Percentiles rank a stretch among this genome's conserved stretches.
Conservation (phyloP, 2,888 invertebrate genomes). For the Acanthosepion esculentum region DNA sequence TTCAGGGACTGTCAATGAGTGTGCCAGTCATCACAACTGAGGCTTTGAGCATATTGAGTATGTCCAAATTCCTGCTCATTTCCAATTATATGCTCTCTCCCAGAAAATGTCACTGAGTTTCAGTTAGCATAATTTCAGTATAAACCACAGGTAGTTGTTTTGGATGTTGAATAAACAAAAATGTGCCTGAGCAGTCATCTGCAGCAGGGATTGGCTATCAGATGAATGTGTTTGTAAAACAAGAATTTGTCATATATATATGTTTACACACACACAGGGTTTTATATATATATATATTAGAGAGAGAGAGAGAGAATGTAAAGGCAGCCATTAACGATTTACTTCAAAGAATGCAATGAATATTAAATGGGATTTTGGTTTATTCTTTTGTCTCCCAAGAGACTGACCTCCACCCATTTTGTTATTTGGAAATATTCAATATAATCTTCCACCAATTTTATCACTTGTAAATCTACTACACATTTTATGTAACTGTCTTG, state of each 20-base stretch:
- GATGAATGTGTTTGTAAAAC: neutral
- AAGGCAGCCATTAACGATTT: neutral
- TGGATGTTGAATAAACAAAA: no score
- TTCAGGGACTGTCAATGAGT: no score
- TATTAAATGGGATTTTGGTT: neutral
- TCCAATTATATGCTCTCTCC: no score
- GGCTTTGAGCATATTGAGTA: no score
- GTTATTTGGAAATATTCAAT: neutral
- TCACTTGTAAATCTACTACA: neutral
- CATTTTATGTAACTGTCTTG: neutral
- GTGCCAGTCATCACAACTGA: no score
- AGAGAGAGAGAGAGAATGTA: neutral
- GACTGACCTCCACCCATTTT: neutral
- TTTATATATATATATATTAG: neutral
- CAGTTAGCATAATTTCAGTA: no score
- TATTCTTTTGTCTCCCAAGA: neutral
- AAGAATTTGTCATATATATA: neutral
- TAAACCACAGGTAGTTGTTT: no score
- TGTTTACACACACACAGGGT: neutral
- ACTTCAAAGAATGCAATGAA: conserved; percentile 9
- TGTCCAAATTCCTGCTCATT: no score
- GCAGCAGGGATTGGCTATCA: no score
- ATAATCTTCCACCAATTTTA: neutral
- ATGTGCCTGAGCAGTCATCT: no score
- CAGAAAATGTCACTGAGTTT: no score